phyloP scores from a whole-genome alignment of 2,888 invertebrate species.

The Branchipolynoe longqiensis region DNA sequence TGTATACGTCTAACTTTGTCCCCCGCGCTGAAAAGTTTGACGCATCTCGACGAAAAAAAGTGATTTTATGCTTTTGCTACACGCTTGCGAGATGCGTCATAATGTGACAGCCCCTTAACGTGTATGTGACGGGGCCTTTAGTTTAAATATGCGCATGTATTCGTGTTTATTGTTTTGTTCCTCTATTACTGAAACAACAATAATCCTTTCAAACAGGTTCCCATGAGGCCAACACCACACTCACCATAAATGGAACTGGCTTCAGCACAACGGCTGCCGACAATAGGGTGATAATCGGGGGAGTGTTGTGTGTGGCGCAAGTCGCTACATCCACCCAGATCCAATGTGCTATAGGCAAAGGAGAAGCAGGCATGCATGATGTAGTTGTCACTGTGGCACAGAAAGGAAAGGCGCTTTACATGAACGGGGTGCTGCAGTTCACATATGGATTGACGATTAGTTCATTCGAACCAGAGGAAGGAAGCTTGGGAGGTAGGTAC shows the following conservation, averaged over 20 bases:
- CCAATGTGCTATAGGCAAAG: slow-evolving; percentile 71
- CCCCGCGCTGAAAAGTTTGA: no score
- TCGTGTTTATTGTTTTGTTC: no score
- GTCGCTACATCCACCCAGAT: slow-evolving; percentile 68
- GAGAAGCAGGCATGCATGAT: slow-evolving; percentile 61
- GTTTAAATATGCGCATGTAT: no score
- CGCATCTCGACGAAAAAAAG: no score
- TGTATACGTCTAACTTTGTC: no score
- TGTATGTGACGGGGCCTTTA: no score
- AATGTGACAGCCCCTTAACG: no score
- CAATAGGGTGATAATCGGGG: slow-evolving; percentile 73
- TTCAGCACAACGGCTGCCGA: slow-evolving; percentile 58
- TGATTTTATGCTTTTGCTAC: no score
- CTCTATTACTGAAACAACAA: no score
- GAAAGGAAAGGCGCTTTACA: slow-evolving; percentile 56
- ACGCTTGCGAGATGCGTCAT: no score
- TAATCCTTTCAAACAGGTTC: no score
- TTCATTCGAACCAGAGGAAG: slow-evolving; percentile 49
- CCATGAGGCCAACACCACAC: slow-evolving; percentile 11
- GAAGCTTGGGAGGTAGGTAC: slow-evolving; percentile 60
- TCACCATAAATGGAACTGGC: slow-evolving; percentile 61
- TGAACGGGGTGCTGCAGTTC: slow-evolving; percentile 31
- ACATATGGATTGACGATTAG: slow-evolving; percentile 54
- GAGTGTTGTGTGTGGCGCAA: slow-evolving; percentile 69
- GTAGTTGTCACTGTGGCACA: slow-evolving; percentile 49